phyloP scores from a whole-genome alignment of 2,113 vertebrate genomes.

The Dicaeum eximium region DNA sequence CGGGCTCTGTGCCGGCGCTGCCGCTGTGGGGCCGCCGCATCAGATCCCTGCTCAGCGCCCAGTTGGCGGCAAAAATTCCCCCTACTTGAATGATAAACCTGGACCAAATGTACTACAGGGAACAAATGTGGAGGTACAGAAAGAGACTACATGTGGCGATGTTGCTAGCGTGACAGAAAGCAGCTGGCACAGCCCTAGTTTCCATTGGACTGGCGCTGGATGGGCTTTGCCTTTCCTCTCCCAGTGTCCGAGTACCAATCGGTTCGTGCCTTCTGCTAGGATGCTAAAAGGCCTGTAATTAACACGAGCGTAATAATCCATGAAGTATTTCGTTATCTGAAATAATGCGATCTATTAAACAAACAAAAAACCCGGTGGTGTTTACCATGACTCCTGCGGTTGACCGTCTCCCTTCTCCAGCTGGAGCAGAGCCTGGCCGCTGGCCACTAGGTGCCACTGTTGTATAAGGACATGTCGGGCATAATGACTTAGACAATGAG shows the following conservation, averaged over 20 bases:
- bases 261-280: background rate
- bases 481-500: slow-evolving; percentile 51
- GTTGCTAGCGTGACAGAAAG: background rate
- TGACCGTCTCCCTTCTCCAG: background rate
- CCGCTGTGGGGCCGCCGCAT: fast-evolving
- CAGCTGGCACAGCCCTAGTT: background rate
- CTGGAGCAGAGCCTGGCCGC: background rate
- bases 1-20: background rate
- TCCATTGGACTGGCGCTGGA: background rate
- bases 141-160: background rate
- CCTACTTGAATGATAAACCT: background rate
- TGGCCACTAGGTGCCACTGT: slow-evolving; percentile 79
- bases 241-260: background rate
- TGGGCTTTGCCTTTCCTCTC: background rate
- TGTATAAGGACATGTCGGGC: slow-evolving; percentile 61
- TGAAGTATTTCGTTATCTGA: background rate
- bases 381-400: background rate
- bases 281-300: background rate
- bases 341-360: background rate
- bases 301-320: background rate
- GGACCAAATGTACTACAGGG: background rate
- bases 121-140: background rate
- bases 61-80: fast-evolving
- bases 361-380: background rate
- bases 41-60: fast-evolving